Evolutionary conservation across 92 coral and sea anemone genomes (phyloP), one percentile per base, ranked within the genome.

Genomic region (Ricordea florida): DNA sequence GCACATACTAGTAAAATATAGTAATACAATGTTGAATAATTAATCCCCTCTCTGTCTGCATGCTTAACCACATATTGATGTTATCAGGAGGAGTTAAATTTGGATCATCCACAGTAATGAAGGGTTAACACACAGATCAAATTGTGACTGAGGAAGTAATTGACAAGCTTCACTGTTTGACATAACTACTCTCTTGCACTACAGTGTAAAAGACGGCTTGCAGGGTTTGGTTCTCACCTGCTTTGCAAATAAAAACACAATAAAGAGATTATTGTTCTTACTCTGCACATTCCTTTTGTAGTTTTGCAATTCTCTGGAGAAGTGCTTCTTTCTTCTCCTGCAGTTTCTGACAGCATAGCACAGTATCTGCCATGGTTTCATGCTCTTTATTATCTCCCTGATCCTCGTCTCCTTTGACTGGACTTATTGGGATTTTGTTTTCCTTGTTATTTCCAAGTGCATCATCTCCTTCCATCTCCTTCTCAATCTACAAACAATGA

Each of bases 401-500:
- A 0, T 25, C 78, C 50, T 31, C 43, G 15, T 70, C 58, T 6
- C 72, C 71, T 14, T 27, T 66, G 6, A 45, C 62, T 27, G 65
- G 33, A 10, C 63, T 56, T 42, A 55, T 67, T n/a, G 73, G 62
- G 20, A 22, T 66, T 34, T 72, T 56, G 45, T 72, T 66, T 31
- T 66, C 80, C 18, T 60, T 35, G 31, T 20, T 26, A 9, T 51
- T 35, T 36, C 60, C 46, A 32, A 9, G 57, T 59, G 24, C 66
- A 58, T 33, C 46, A 10, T 27, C 41, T 16, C 81, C 88, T 53
- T 88, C 92, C 7, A 88, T 74, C 34, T 85, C 97, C 67, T 89
- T 69, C 63, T 94, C 98, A 64, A 94, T 89, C 98, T 94, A 62
- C 43, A 42, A 74, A n/a, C 5, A 40, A n/a, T n/a, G n/a, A n/a